A percentile compares a stretch with the other conserved stretches of the same genome.
Evolutionary conservation across 2,797 vertebrate species (phyloP).

Genomic region (Paramormyrops hopkinsi): DNA sequence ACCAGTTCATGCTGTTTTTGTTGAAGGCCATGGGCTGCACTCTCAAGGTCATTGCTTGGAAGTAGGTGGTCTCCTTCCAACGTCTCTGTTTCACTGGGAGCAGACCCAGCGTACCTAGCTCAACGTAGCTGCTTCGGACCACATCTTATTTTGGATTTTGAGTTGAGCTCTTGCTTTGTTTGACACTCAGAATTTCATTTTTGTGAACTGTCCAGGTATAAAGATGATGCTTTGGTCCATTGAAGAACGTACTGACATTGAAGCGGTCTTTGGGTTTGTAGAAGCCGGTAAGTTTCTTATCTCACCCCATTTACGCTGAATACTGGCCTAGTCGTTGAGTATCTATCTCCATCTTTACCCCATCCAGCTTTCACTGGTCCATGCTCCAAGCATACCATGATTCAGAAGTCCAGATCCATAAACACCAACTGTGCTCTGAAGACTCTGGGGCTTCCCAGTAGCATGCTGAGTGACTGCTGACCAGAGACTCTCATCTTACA

Average conservation of each 20-base stretch:
- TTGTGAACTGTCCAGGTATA: background rate
- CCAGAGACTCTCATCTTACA: background rate
- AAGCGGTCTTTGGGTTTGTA: background rate
- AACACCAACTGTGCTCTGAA: background rate
- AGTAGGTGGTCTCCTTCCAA: background rate
- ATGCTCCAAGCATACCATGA: background rate
- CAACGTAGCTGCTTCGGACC: background rate
- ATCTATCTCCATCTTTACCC: background rate
- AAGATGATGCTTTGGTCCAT: background rate
- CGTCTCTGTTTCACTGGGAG: background rate
- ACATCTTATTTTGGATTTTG: background rate
- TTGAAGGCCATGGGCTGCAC: background rate
- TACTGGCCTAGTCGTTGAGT: background rate
- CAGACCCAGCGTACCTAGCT: background rate
- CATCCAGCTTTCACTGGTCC: background rate
- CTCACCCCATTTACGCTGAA: background rate
- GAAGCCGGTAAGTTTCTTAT: background rate
- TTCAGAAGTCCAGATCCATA: background rate
- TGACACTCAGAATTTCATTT: background rate
- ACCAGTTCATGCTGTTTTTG: background rate
- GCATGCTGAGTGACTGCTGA: background rate
- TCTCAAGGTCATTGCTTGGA: background rate
- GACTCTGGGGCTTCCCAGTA: background rate
- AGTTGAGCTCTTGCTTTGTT: background rate
- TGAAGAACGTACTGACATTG: background rate